Evolutionary conservation across 2,113 vertebrate genomes (phyloP).

Genomic region (Paramormyrops kingsleyae): DNA sequence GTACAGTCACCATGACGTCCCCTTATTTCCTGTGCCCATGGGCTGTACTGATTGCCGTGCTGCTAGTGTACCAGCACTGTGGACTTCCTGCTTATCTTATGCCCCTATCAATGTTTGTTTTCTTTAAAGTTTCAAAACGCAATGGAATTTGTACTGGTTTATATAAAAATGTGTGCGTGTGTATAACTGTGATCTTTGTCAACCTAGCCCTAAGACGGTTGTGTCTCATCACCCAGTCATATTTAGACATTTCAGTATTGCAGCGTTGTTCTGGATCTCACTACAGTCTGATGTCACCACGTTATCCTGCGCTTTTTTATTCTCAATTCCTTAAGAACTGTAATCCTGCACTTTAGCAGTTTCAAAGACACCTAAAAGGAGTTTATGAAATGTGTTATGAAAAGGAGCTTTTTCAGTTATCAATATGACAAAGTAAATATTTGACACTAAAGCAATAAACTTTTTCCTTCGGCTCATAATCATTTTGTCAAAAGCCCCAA

Average conservation of each 20-base stretch:
- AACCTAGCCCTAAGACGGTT: neutral
- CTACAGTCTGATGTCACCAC: neutral
- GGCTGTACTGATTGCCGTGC: neutral
- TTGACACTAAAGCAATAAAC: neutral
- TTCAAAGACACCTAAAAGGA: neutral
- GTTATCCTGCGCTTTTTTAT: neutral
- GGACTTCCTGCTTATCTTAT: neutral
- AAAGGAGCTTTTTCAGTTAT: neutral
- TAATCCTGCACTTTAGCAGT: neutral
- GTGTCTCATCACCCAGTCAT: neutral
- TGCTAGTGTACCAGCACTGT: neutral
- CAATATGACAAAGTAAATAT: neutral
- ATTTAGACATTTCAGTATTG: neutral
- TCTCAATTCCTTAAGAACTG: neutral
- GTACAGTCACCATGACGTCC: neutral
- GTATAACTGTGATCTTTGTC: neutral
- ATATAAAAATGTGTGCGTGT: neutral
- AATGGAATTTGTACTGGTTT: neutral
- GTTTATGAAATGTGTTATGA: neutral
- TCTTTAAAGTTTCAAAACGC: neutral
- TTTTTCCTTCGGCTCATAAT: neutral
- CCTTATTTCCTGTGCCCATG: neutral
- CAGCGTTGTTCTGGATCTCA: neutral
- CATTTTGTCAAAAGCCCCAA: neutral
- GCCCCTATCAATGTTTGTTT: neutral